Base-by-base conservation (phyloP, 2,888 invertebrate species). In the Coelogynopora nodosa region DNA sequence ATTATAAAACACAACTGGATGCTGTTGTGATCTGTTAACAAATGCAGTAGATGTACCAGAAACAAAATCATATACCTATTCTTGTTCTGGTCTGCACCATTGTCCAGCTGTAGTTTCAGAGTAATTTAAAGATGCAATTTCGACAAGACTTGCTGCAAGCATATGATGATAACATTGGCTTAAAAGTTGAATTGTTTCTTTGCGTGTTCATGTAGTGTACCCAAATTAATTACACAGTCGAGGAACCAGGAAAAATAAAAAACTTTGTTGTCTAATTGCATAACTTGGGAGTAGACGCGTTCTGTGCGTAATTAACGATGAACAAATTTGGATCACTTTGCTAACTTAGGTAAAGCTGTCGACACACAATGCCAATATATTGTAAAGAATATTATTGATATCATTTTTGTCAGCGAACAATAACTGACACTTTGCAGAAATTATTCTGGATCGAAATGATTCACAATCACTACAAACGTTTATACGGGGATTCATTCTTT, bases 151-250 rank as follows among this genome's bases (percentile, higher is more conserved):
- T 74, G 74, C 74, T 74, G 74, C 5, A 74, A 74, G 23, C 74
- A 74, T 10, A 26, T 74, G 23, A 74, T 74, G 74, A 74, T 74
- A 26, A 74, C 74, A 74, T 74, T 74, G 74, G 74, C 18, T n/a
- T n/a, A 74, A 74, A 74, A 74, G 74, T 74, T 74, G 23, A 74
- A 74, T 74, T 74, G 74, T 74, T 74, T 74, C 23, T 74, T 74
- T 74, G 18, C 74, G 2, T 74, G 5, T 74, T 74, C 74, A 74
- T 74, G 74, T 74, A 74, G 23, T n/a, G 23, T 74, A n/a, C 74
- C 74, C 74, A 74, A 26, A n/a, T n/a, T 74, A 26, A n/a, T 74
- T 10, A 74, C 23, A 26, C 74, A n/a, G 74, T 26, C 5, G 74
- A 74, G 74, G 74, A 74, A 74, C 74, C 74, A 74, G 74, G 23